Percentiles rank a stretch among this genome's conserved stretches.
These are phyloP conservation scores for Caerostris darwini DNA, from an alignment of 1,140 invertebrate genomes.

Conservation along the genomic window DNA sequence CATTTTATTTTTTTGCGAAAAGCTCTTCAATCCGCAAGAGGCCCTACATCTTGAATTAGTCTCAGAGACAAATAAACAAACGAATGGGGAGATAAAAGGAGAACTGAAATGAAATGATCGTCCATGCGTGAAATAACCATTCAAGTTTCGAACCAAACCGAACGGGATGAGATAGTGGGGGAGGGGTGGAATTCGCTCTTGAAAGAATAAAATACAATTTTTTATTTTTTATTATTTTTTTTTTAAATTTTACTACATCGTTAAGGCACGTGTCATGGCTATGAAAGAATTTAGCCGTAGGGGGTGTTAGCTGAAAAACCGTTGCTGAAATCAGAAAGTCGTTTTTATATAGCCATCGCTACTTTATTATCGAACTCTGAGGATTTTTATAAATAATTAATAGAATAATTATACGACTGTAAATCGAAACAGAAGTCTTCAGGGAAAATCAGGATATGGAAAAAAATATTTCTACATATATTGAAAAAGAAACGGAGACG, in stretches of 20 bases:
- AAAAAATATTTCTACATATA: background rate
- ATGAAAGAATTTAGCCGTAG: constrained; percentile 8
- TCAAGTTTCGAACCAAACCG: constrained; percentile 17
- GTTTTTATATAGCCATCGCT: background rate
- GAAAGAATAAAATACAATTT: constrained; percentile 38
- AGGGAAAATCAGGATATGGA: background rate
- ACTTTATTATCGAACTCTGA: background rate
- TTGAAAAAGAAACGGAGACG: background rate
- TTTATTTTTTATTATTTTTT: background rate
- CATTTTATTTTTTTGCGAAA: background rate
- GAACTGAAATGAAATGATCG: constrained; percentile 62
- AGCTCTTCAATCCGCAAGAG: constrained; percentile 18
- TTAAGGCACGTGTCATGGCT: constrained; percentile 3
- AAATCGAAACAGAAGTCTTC: constrained; percentile 12
- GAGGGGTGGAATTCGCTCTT: background rate
- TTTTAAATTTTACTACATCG: background rate
- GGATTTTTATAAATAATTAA: constrained; percentile 26
- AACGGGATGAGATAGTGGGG: background rate
- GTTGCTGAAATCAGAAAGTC: background rate
- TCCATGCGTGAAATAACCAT: constrained; percentile 40
- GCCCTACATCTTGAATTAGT: constrained; percentile 36
- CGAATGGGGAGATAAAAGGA: background rate
- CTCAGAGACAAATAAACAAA: constrained; percentile 53
- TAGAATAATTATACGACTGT: background rate
- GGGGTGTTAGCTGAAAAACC: background rate